Evolutionary conservation across 2,888 invertebrate species (phyloP), one percentile per base, ranked within the genome.

Genomic region (Xanthia togata): DNA sequence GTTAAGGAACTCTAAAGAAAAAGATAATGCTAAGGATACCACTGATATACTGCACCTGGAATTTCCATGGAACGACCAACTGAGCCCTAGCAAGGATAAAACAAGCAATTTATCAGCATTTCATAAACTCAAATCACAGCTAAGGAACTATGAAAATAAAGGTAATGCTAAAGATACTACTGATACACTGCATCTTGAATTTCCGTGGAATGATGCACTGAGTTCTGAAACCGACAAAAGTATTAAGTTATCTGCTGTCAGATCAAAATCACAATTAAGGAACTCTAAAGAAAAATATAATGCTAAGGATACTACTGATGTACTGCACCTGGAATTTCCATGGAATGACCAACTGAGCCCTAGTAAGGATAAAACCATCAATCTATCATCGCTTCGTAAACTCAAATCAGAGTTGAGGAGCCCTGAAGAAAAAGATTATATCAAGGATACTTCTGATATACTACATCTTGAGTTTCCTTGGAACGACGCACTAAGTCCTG

Each of bases 251-350:
- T 35, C 23, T 12, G 2, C 31, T 50, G 4, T 50, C 31, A 57
- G 6, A 26, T 57, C 26, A 20, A 55, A 59, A 50, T 2, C 12
- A 31, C 23, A 50, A 9, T 26, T 47, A 26, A 35, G 20, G 17
- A 70, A 1, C 31, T 4, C 8, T 12, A 23, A 38, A 23, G 2
- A 64, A 20, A 35, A 55, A n/a, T n/a, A 70, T 44, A 9, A n/a
- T 3, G 0, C 8, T 47, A 41, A 53, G 23, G 64, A 62, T 63
- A 20, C 53, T 38, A 59, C 14, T 1, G 26, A 64, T 31, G 12
- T 1, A 12, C 4, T 76, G 6, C 26, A 75, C 0, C 81, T 80
- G 12, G 70, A 74, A 53, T 70, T 20, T 63, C 80, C 80, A n/a
- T 80, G 73, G 73, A 79, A 78, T 1, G 38, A 47, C n/a, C 11